Base-by-base conservation (phyloP, 2,888 invertebrate genomes). In the Drosophila koepferae region DNA sequence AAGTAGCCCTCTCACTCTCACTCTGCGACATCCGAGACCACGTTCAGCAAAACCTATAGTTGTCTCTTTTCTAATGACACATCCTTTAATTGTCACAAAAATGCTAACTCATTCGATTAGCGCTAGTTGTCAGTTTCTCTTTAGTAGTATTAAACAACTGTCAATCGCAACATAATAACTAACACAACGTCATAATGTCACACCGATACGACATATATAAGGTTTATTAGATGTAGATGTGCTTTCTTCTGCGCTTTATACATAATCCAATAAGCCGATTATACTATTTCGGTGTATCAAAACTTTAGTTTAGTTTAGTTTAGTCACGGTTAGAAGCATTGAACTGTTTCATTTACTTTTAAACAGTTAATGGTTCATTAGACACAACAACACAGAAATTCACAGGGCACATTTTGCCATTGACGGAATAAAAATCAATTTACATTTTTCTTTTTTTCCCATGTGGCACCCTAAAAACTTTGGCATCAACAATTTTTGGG, bases 401-500 rank as follows among this genome's bases (percentile, higher is more conserved):
- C 8, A 8, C 8, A n/a, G 53, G 48, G 63, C 60, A 48, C 48
- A 46, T 36, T 63, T 51, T 65, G 53, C 28, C 55, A 62, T 51
- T 48, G 38, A 41, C 51, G 62, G 63, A 69, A 72, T 69, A 80
- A 89, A 89, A 84, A 84, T 79, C 81, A 81, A 86, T 84, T 86
- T 86, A 77, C 74, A 89, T 81, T 83, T 78, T 51, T 18, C 12
- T 12, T 34, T 51, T 51, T 51, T 31, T 0, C 31, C 48, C 69
- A 68, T 65, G 58, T 56, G 49, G 48, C 61, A 53, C 20, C 31
- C 54, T 20, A 66, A 67, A 66, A 74, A 74, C 43, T 58, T 80
- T 75, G 63, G 63, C 72, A 53, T 70, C 63, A 65, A 71, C 74
- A 59, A 75, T 67, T 56, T 72, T 68, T 77, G 66, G 66, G 68